These are phyloP conservation scores for Dorcus hopei DNA, from an alignment of 2,888 invertebrate species.

Conservation along the genomic window DNA sequence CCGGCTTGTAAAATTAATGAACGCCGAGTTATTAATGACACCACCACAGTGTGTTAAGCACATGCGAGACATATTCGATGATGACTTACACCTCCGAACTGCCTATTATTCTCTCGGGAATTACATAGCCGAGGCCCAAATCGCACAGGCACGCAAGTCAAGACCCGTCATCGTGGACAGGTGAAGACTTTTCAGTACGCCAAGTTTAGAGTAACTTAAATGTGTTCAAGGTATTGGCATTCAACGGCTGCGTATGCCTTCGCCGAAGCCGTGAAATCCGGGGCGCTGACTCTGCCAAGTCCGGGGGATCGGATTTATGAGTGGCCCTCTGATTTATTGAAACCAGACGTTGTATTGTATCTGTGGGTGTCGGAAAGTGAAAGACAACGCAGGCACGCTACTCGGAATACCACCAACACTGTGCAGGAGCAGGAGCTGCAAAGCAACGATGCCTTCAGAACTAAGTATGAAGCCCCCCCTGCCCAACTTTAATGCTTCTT, in stretches of 20 bases:
- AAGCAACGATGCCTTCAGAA: constrained; percentile 34
- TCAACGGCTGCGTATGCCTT: constrained; percentile 50
- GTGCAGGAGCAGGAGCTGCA: constrained; percentile 40
- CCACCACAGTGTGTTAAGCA: constrained; percentile 44
- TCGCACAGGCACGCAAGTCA: constrained; percentile 34
- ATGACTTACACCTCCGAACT: constrained; percentile 36
- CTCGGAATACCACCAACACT: constrained; percentile 34
- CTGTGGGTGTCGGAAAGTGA: constrained; percentile 46
- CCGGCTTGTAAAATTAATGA: constrained; percentile 39
- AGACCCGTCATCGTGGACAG: constrained; percentile 50
- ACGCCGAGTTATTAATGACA: constrained; percentile 40
- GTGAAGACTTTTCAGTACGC: constrained; percentile 28
- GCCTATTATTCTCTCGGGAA: constrained; percentile 51
- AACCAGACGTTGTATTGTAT: constrained; percentile 48
- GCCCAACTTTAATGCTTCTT: not conserved
- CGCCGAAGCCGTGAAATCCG: constrained; percentile 40
- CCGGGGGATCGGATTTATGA: constrained; percentile 37
- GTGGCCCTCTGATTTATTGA: constrained; percentile 50
- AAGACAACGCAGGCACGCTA: constrained; percentile 40
- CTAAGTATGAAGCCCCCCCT: constrained; percentile 34
- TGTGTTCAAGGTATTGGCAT: constrained; percentile 47
- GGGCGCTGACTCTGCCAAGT: constrained; percentile 33
- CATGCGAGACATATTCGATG: constrained; percentile 43
- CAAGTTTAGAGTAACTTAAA: not conserved
- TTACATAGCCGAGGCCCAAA: constrained; percentile 49